Conservation (phyloP, 2,113 vertebrate species). For the Aegithalos caudatus region DNA sequence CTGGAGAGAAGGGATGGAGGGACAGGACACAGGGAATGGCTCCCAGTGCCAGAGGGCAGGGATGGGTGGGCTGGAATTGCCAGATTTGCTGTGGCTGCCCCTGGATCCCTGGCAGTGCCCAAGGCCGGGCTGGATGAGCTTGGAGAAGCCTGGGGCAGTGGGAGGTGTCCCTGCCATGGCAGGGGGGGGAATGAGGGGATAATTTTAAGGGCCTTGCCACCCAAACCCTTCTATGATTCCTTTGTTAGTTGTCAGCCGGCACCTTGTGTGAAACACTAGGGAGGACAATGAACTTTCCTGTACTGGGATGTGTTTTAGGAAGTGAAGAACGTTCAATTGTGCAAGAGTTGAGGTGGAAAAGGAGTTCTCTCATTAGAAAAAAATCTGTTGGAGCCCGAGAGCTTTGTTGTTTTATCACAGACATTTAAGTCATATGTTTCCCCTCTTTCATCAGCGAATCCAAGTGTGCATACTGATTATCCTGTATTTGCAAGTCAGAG, state of each 20-base stretch:
- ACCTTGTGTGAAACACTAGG: not conserved
- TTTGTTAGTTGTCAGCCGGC: not conserved
- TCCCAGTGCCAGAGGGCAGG: not conserved
- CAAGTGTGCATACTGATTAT: not conserved
- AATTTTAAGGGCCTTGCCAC: not conserved
- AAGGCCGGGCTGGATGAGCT: not conserved
- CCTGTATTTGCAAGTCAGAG: constrained; percentile 19
- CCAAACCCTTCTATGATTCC: not conserved
- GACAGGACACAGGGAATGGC: not conserved
- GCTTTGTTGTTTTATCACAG: not conserved
- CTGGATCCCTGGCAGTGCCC: not conserved
- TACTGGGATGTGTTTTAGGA: not conserved
- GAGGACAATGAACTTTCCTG: not conserved
- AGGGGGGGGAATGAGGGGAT: not conserved
- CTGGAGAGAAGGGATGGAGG: not conserved
- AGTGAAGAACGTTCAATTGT: not conserved
- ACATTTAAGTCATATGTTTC: not conserved
- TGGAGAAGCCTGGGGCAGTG: not conserved
- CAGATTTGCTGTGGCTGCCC: not conserved
- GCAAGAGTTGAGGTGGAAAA: not conserved
- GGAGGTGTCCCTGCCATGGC: not conserved
- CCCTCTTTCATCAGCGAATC: not conserved
- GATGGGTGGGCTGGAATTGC: not conserved
- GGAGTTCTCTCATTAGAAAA: not conserved
- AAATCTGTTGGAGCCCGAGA: not conserved